A percentile compares a stretch with the other conserved stretches of the same genome.
phyloP scores from a whole-genome alignment of 2,113 vertebrate genomes.

The Gadus chalcogrammus region DNA sequence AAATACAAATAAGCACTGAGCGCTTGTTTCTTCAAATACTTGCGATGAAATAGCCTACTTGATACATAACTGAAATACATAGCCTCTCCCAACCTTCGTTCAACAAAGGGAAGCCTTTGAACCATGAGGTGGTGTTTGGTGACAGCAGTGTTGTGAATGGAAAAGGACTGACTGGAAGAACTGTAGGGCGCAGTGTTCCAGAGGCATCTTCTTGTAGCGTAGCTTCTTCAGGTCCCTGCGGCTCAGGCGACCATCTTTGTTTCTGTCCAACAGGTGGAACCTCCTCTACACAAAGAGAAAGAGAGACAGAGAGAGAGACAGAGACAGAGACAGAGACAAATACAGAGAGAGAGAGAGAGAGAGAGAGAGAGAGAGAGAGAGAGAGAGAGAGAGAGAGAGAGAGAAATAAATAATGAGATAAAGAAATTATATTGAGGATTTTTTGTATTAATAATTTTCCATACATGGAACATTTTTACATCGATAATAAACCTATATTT shows the following conservation, averaged over 20 bases:
- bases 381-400: constrained; percentile 4
- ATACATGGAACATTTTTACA: too few species aligned
- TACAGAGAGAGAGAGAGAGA: neutral
- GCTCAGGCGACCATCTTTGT: constrained; percentile 60
- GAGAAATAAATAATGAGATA: too few species aligned
- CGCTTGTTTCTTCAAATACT: too few species aligned
- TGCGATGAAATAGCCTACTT: too few species aligned
- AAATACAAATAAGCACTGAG: too few species aligned
- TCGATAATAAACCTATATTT: too few species aligned
- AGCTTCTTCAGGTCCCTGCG: constrained; percentile 66
- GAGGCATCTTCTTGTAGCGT: constrained; percentile 58
- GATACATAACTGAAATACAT: too few species aligned
- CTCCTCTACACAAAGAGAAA: constrained; percentile 31
- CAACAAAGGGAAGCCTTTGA: constrained; percentile 20
- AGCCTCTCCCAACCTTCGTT: too few species aligned
- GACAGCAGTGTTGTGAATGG: neutral
- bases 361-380: neutral
- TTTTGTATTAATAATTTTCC: too few species aligned
- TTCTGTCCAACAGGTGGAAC: constrained; percentile 53
- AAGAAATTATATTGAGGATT: too few species aligned
- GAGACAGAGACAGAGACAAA: too few species aligned
- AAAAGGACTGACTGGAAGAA: constrained; percentile 54
- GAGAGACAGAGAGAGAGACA: neutral
- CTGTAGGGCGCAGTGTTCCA: constrained; percentile 47
- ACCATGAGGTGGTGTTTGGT: constrained; percentile 4